Evolutionary conservation across 2,113 vertebrate genomes (phyloP), one percentile per base, ranked within the genome.

Genomic region (Neolamprologus kungweensis): DNA sequence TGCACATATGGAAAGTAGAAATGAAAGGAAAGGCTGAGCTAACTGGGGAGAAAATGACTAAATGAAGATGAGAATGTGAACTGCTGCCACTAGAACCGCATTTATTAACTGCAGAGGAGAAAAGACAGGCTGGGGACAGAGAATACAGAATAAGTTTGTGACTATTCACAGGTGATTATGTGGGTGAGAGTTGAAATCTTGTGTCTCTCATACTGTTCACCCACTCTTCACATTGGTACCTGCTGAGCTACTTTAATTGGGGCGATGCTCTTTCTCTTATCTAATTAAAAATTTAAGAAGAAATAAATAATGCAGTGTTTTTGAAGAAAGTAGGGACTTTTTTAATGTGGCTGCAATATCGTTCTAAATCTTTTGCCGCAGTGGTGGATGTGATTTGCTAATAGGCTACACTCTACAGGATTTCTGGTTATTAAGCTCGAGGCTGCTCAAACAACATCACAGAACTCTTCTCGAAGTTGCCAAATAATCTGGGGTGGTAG

Each of bases 221-320:
- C 54, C 85, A 85, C 81, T 92, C 73, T 45, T 85, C 23, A 55
- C 40, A 35, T 23, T 45, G 33, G 63, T 84, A 87, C 83, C 80
- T 83, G 78, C 85, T 53, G 82, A 90, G 80, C 81, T 31, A 82
- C 84, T 89, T 89, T 93, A 93, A 91, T 94, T 87, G 87, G 83
- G 26, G 4, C 81, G 21, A 55, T 85, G 82, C 51, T 91, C 85
- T 85, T 88, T 80, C 83, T 91, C 88, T 88, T 60, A 89, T 85
- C 80, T 86, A 83, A 94, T 94, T 91, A 90, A 92, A 83, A 68
- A 60, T 73, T 57, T 23, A 91, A 90, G 82, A 50, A 78, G 79
- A 55, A 81, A 86, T 87, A 83, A 90, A 83, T 73, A 84, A 90
- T 91, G 26, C 28, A 89, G 45, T 50, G 42, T 50, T 78, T 90